These are phyloP conservation scores for Pedionomus torquatus DNA, from an alignment of 2,113 vertebrate species.

Conservation along the genomic window DNA sequence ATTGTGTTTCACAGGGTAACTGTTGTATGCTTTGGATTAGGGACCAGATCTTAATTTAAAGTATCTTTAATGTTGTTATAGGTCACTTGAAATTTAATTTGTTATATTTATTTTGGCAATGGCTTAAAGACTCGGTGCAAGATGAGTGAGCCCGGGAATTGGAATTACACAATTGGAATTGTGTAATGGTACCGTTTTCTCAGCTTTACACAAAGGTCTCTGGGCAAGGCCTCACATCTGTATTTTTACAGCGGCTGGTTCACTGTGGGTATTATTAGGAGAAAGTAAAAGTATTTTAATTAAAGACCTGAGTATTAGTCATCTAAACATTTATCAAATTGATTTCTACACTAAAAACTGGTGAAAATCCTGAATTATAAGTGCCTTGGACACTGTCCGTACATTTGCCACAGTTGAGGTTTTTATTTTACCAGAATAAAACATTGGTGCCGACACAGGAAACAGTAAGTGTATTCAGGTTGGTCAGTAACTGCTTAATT, in stretches of 20 bases:
- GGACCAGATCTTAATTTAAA: background rate
- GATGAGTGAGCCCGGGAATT: no score
- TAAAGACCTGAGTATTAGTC: background rate
- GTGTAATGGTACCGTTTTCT: background rate
- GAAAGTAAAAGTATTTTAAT: background rate
- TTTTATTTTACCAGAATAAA: background rate
- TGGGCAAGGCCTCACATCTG: background rate
- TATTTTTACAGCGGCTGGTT: background rate
- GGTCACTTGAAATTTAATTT: background rate
- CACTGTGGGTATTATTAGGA: background rate
- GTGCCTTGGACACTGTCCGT: background rate
- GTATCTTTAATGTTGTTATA: background rate
- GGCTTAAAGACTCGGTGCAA: background rate
- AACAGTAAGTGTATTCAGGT: background rate
- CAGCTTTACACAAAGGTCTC: background rate
- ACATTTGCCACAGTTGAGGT: background rate
- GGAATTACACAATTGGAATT: no score
- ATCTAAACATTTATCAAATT: background rate
- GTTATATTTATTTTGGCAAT: background rate
- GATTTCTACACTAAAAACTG: background rate
- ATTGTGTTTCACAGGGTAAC: background rate
- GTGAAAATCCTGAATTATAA: background rate
- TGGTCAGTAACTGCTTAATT: background rate
- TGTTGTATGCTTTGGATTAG: background rate
- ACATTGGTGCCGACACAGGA: background rate